phyloP scores from a whole-genome alignment of 1,140 invertebrate genomes.

The Sarcophaga bullata region DNA sequence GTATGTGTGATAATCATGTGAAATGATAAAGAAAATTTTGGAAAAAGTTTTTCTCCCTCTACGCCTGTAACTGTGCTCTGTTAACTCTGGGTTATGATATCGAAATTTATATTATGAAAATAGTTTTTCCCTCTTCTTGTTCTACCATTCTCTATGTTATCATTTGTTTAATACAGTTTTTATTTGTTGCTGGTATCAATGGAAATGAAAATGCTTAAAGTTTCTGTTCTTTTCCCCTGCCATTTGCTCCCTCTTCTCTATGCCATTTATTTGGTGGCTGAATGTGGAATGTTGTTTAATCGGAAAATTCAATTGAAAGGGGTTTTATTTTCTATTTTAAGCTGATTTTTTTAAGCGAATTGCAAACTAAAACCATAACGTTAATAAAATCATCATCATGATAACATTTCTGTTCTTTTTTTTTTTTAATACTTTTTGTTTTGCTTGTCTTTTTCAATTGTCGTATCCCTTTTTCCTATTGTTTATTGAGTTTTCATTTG shows the following conservation, averaged over 20 bases:
- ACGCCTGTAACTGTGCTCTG: background rate
- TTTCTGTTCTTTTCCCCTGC: no score
- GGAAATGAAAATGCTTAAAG: background rate
- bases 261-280: background rate
- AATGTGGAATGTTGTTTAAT: no score
- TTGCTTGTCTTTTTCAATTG: no score
- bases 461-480: no score
- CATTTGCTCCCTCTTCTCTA: background rate
- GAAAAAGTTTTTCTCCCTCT: background rate
- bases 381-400: no score
- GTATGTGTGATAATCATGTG: slow-evolving; percentile 21
- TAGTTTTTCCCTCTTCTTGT: background rate
- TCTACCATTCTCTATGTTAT: background rate
- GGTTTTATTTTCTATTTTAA: no score
- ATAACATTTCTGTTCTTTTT: no score
- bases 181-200: background rate
- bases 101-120: background rate
- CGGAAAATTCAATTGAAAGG: no score
- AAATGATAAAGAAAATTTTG: background rate
- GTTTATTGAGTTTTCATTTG: no score
- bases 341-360: no score
- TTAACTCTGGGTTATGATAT: background rate
- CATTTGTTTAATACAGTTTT: background rate
- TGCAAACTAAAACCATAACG: no score
- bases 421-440: no score